A percentile compares a stretch with the other conserved stretches of the same genome.
phyloP scores from a whole-genome alignment of 92 coral and sea anemone species.

The Zoanthus solanderi region DNA sequence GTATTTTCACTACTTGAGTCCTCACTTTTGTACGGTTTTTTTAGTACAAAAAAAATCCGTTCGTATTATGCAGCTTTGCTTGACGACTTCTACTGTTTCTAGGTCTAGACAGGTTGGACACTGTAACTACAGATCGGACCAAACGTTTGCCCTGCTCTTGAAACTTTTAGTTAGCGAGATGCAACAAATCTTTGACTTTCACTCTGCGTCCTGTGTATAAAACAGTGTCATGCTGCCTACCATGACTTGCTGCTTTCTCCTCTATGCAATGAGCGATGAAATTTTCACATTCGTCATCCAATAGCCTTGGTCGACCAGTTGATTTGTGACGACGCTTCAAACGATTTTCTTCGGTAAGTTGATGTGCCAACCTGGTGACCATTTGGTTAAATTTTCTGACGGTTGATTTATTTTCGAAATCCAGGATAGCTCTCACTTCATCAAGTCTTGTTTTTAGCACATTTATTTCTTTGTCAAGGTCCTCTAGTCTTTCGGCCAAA shows the following conservation, averaged over 20 bases:
- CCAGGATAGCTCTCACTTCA: too few relatives aligned
- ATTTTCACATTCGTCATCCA: constrained; percentile 23
- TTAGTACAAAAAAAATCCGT: too few relatives aligned
- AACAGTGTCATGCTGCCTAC: constrained; percentile 18
- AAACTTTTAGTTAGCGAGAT: background rate
- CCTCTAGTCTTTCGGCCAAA: background rate
- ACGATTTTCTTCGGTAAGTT: constrained; percentile 7
- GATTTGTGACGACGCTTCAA: constrained; percentile 10
- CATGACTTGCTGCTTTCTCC: constrained; percentile 25
- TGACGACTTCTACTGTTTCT: too few relatives aligned
- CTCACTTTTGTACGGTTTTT: too few relatives aligned
- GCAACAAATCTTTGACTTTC: constrained; percentile 1
- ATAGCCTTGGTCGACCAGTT: background rate
- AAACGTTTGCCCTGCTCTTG: too few relatives aligned
- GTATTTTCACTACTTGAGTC: too few relatives aligned
- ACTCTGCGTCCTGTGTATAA: background rate
- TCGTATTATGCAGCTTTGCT: too few relatives aligned
- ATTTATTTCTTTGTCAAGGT: background rate
- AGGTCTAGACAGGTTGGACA: too few relatives aligned
- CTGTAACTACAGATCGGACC: too few relatives aligned
- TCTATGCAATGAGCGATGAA: constrained; percentile 22
- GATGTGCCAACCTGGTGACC: constrained; percentile 9
- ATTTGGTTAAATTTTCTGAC: background rate
- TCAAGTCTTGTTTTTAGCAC: background rate
- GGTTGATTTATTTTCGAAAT: too few relatives aligned